A percentile compares a stretch with the other conserved stretches of the same genome.
These are phyloP conservation scores for Falco berigora DNA, from an alignment of 2,797 vertebrate genomes.

Conservation along the genomic window DNA sequence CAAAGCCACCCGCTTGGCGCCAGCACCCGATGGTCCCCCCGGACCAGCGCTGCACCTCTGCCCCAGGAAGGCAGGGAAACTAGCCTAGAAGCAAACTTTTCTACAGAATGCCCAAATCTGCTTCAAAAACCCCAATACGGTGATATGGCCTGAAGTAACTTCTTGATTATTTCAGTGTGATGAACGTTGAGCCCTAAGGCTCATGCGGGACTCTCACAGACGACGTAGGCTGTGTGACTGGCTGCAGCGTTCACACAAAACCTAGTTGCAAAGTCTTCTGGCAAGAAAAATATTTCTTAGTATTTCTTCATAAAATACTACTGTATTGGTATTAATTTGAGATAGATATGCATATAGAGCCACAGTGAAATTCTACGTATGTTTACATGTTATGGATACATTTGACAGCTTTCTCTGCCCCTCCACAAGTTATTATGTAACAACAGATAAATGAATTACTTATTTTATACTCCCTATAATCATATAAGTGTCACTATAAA, in stretches of 20 bases:
- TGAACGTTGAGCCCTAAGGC: neutral
- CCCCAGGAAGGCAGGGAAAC: neutral
- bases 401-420: neutral
- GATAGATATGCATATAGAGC: neutral
- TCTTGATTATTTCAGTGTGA: neutral
- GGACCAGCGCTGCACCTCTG: neutral
- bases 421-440: neutral
- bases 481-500: neutral
- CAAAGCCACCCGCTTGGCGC: neutral
- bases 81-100: neutral
- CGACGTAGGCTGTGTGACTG: neutral
- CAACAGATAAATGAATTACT: neutral
- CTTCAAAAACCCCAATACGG: neutral
- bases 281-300: neutral
- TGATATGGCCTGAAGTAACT: neutral
- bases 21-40: neutral
- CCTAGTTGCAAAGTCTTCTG: neutral
- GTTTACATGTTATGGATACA: neutral
- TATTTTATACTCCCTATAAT: neutral
- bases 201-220: neutral
- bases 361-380: neutral
- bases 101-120: neutral
- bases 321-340: neutral
- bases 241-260: neutral
- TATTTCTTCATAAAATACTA: constrained; percentile 5